phyloP scores from a whole-genome alignment of 30 jellyfish, hydroid and myxozoan genomes.

The Hydra vulgaris region DNA sequence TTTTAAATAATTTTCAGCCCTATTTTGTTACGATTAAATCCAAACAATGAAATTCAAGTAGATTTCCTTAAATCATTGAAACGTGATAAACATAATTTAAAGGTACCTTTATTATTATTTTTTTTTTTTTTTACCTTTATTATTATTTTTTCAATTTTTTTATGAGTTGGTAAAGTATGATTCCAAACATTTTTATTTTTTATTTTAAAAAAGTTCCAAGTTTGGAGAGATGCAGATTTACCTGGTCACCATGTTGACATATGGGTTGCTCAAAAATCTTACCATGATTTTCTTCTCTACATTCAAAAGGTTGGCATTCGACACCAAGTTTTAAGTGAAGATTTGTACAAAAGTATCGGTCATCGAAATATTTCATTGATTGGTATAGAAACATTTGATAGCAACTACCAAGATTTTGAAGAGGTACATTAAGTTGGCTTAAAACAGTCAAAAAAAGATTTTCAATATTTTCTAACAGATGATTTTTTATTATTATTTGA shows the following conservation, averaged over 20 bases:
- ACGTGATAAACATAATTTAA: neutral
- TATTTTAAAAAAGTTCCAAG: conserved; percentile 30
- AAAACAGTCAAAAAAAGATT: neutral
- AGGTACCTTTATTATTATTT: conserved; percentile 3
- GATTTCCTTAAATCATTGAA: conserved; percentile 28
- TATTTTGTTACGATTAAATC: conserved; percentile 39
- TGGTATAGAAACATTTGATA: conserved; percentile 49
- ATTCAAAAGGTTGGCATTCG: conserved; percentile 23
- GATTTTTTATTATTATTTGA: too few relatives aligned
- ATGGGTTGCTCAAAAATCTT: conserved; percentile 30
- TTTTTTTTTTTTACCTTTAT: too few relatives aligned
- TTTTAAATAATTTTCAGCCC: neutral
- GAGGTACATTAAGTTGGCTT: conserved; percentile 26
- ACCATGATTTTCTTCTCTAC: conserved; percentile 6
- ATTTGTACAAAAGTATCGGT: conserved; percentile 27
- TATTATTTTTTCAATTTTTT: too few relatives aligned
- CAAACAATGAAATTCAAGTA: conserved; percentile 36
- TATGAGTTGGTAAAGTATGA: too few relatives aligned
- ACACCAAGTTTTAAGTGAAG: conserved; percentile 12
- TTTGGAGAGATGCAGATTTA: conserved; percentile 75
- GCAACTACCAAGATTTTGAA: conserved; percentile 31
- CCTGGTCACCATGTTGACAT: conserved; percentile 72
- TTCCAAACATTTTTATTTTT: too few relatives aligned
- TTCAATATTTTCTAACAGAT: too few relatives aligned
- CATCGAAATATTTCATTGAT: conserved; percentile 26